Evolutionary conservation across 2,113 vertebrate genomes (phyloP).

Genomic region (Chlorodrepanis virens): DNA sequence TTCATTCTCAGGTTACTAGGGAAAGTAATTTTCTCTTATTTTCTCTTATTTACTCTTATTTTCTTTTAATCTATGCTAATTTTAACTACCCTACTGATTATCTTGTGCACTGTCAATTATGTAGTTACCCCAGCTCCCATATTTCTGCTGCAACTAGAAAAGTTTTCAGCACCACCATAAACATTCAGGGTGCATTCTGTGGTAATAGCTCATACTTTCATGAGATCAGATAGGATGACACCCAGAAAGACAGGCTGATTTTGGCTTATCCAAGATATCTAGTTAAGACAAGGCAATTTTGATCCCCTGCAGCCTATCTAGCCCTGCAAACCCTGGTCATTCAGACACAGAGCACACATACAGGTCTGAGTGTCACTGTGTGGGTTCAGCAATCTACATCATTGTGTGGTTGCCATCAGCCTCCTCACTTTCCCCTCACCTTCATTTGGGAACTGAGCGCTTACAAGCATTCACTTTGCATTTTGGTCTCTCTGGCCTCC

Average conservation of each 20-base stretch:
- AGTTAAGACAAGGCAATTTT: not conserved
- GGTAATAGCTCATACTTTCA: not conserved
- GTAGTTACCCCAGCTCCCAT: not conserved
- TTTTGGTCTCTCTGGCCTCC: not conserved
- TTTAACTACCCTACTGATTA: not conserved
- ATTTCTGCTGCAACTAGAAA: not conserved
- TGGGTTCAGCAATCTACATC: not conserved
- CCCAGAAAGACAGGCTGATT: not conserved
- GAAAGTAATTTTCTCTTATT: not conserved
- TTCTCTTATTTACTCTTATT: not conserved
- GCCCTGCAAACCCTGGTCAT: not conserved
- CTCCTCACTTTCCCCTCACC: not conserved
- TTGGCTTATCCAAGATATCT: not conserved
- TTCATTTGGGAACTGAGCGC: not conserved
- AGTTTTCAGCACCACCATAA: not conserved
- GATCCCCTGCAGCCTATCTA: not conserved
- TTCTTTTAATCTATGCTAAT: not conserved
- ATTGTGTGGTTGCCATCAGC: not conserved
- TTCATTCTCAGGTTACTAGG: not conserved
- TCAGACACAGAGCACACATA: fast-evolving
- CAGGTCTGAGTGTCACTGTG: not conserved
- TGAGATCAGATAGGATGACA: not conserved
- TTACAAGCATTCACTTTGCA: not conserved
- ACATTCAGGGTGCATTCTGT: not conserved
- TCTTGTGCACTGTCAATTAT: not conserved